These are phyloP conservation scores for Atractosteus spatula DNA, from an alignment of 2,113 vertebrate species.

Conservation along the genomic window DNA sequence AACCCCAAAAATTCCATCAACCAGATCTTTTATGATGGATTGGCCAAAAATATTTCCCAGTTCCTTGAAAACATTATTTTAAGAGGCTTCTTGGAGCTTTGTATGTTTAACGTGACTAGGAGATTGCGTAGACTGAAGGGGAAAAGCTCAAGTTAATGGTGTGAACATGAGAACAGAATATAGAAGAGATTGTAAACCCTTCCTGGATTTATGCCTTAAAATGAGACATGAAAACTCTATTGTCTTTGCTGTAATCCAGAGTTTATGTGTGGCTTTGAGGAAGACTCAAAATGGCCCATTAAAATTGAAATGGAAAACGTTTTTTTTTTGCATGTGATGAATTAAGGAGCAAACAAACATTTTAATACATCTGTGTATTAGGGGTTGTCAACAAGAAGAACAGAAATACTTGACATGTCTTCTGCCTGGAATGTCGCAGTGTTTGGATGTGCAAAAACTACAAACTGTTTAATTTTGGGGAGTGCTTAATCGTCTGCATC, in stretches of 20 bases:
- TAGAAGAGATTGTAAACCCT: neutral
- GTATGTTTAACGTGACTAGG: neutral
- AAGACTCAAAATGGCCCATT: slow-evolving; percentile 20
- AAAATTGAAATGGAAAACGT: neutral
- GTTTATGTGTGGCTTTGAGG: neutral
- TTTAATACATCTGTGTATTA: too few relatives aligned
- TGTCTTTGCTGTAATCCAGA: neutral
- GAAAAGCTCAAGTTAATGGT: neutral
- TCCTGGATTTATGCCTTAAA: neutral
- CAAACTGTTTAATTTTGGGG: too few relatives aligned
- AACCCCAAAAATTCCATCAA: slow-evolving; percentile 19
- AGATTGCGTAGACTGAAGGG: neutral
- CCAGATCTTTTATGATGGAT: slow-evolving; percentile 18
- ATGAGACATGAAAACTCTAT: neutral
- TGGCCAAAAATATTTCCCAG: neutral
- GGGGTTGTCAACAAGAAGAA: too few relatives aligned
- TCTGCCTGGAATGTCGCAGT: too few relatives aligned
- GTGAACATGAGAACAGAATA: neutral
- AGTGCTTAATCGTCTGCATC: too few relatives aligned
- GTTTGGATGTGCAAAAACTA: too few relatives aligned
- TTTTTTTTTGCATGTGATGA: too few relatives aligned
- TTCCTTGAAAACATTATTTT: slow-evolving; percentile 11
- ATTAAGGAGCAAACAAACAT: too few relatives aligned
- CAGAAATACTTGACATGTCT: too few relatives aligned
- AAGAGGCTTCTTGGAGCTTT: slow-evolving; percentile 4